These are phyloP conservation scores for Lochmaea capreae DNA, from an alignment of 2,888 invertebrate species.

Conservation along the genomic window DNA sequence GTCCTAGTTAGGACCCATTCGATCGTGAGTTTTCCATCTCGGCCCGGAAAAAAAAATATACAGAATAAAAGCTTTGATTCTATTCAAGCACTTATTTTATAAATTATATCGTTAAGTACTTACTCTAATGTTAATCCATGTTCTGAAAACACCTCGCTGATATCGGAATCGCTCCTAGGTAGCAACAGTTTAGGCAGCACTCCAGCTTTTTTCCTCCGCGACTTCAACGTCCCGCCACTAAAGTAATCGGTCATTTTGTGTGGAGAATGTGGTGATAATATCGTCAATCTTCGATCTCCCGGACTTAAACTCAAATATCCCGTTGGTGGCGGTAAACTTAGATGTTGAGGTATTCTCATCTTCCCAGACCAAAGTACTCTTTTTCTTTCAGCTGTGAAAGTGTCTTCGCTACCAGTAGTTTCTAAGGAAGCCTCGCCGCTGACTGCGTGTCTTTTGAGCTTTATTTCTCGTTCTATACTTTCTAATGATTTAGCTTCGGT, in stretches of 20 bases:
- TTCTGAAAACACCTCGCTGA: slow-evolving; percentile 75
- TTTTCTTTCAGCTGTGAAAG: slow-evolving; percentile 73
- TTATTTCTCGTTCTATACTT: slow-evolving; percentile 69
- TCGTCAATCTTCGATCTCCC: slow-evolving; percentile 76
- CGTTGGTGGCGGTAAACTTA: slow-evolving; percentile 76
- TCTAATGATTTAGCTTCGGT: slow-evolving; percentile 75
- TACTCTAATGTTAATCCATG: slow-evolving; percentile 68
- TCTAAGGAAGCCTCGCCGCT: slow-evolving; percentile 72
- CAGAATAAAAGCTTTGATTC: too few species aligned
- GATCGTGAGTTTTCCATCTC: too few species aligned
- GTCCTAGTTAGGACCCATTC: too few species aligned
- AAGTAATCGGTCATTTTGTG: slow-evolving; percentile 75
- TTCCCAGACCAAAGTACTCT: slow-evolving; percentile 77
- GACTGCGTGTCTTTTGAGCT: slow-evolving; percentile 70
- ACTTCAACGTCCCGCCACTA: slow-evolving; percentile 68
- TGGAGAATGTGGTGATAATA: slow-evolving; percentile 84
- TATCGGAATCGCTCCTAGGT: slow-evolving; percentile 81
- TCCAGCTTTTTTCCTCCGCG: slow-evolving; percentile 77
- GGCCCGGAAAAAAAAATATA: too few species aligned
- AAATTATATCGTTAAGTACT: too few species aligned
- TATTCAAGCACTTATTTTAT: too few species aligned
- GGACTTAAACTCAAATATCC: slow-evolving; percentile 69
- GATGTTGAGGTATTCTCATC: slow-evolving; percentile 74
- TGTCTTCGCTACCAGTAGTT: slow-evolving; percentile 55
- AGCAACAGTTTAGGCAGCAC: slow-evolving; percentile 80